phyloP scores from a whole-genome alignment of 1,140 invertebrate genomes.

The Brachionus manjavacas region DNA sequence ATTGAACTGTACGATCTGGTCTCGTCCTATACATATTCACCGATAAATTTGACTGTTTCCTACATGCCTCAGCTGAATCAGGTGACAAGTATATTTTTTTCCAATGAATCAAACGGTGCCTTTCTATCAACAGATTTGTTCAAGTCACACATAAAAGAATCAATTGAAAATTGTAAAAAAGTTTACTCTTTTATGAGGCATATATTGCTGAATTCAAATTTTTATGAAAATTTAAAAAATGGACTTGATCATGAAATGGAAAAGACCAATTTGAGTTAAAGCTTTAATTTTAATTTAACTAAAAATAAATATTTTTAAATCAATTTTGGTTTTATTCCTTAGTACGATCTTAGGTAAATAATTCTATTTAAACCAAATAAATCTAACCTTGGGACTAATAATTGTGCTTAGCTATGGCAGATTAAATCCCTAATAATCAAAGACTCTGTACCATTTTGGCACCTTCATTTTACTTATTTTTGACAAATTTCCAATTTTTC shows the following conservation, averaged over 20 bases:
- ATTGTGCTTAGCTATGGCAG: too few species aligned
- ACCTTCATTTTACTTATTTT: too few species aligned
- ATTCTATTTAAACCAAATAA: too few species aligned
- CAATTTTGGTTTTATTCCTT: background rate
- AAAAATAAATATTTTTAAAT: background rate
- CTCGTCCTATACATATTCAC: background rate
- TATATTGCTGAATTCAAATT: slow-evolving; percentile 25
- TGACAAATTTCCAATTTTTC: too few species aligned
- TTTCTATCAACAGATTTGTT: slow-evolving; percentile 24
- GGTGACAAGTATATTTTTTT: slow-evolving; percentile 24
- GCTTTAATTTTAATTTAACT: background rate
- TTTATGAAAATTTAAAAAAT: slow-evolving; percentile 16
- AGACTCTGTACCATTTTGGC: too few species aligned
- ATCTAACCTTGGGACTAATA: too few species aligned
- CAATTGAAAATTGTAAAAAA: slow-evolving; percentile 38
- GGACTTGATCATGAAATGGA: slow-evolving; percentile 13
- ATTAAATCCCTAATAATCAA: too few species aligned
- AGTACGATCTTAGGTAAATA: too few species aligned
- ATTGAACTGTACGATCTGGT: slow-evolving; percentile 42
- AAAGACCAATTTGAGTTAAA: background rate
- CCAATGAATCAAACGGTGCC: slow-evolving; percentile 22
- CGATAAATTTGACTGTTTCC: background rate
- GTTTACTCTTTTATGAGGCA: slow-evolving; percentile 37
- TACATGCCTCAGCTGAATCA: slow-evolving; percentile 38
- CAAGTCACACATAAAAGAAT: slow-evolving; percentile 42